These are phyloP conservation scores for Plusia festucae DNA, from an alignment of 2,888 invertebrate genomes.

Conservation along the genomic window DNA sequence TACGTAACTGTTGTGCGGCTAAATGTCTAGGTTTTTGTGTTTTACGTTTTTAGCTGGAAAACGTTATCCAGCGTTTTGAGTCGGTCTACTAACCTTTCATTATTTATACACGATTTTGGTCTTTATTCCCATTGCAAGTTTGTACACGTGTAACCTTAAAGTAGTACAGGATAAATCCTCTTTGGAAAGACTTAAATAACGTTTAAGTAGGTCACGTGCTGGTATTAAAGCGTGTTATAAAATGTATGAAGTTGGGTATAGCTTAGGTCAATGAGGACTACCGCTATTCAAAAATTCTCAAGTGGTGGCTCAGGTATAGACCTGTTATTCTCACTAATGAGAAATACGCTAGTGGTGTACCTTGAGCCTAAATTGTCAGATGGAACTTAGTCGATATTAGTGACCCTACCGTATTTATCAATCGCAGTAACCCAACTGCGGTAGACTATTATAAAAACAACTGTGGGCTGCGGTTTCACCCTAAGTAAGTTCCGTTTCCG, in stretches of 20 bases:
- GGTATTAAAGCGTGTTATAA: background rate
- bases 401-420: no score
- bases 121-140: constrained; percentile 9
- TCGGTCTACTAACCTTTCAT: constrained; percentile 20
- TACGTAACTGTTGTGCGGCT: background rate
- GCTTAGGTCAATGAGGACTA: background rate
- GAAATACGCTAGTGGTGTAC: no score
- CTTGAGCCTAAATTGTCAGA: no score
- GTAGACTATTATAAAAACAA: no score
- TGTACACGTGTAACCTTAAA: background rate
- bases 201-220: constrained; percentile 2
- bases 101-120: constrained; percentile 19
- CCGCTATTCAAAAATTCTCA: no score
- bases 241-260: background rate
- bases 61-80: constrained; percentile 1
- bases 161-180: background rate
- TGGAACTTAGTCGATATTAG: no score
- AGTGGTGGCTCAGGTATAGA: no score
- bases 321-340: no score
- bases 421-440: no score
- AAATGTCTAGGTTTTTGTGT: constrained; percentile 1
- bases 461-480: no score
- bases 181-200: background rate
- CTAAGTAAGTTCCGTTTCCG: no score
- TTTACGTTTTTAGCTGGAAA: background rate